phyloP scores from a whole-genome alignment of 2,888 invertebrate species.

The Peribatodes rhomboidaria region DNA sequence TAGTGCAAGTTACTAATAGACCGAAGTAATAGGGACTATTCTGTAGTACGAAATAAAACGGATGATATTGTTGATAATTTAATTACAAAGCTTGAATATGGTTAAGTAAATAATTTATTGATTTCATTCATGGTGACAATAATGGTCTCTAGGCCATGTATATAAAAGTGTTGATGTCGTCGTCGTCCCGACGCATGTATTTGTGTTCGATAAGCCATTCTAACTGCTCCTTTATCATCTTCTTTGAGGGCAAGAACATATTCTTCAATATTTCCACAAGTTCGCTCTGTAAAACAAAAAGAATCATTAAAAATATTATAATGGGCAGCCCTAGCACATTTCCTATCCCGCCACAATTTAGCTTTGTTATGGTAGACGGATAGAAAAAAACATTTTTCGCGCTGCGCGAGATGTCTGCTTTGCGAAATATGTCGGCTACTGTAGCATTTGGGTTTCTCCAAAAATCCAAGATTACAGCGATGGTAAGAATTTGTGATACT shows the following conservation, averaged over 20 bases:
- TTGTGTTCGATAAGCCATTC: constrained; percentile 99
- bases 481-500: too few relatives aligned
- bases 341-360: too few relatives aligned
- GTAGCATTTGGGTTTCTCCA: too few relatives aligned
- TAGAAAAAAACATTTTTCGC: too few relatives aligned
- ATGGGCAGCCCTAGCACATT: too few relatives aligned
- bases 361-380: too few relatives aligned
- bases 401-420: too few relatives aligned
- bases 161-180: constrained; percentile 98
- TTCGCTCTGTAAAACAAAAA: constrained; percentile 89
- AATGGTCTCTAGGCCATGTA: constrained; percentile 94
- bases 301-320: background rate
- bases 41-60: background rate
- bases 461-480: too few relatives aligned
- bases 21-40: too few relatives aligned
- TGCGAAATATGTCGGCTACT: too few relatives aligned
- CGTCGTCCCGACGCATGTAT: constrained; percentile 98
- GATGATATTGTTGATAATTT: background rate
- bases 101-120: constrained; percentile 75
- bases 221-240: constrained; percentile 99
- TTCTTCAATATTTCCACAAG: constrained; percentile 99
- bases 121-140: constrained; percentile 66
- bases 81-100: constrained; percentile 46
- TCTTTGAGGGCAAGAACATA: constrained; percentile 99
- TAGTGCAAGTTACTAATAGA: too few relatives aligned